phyloP scores from a whole-genome alignment of 2,113 vertebrate genomes.

The Porphyrio hochstetteri region DNA sequence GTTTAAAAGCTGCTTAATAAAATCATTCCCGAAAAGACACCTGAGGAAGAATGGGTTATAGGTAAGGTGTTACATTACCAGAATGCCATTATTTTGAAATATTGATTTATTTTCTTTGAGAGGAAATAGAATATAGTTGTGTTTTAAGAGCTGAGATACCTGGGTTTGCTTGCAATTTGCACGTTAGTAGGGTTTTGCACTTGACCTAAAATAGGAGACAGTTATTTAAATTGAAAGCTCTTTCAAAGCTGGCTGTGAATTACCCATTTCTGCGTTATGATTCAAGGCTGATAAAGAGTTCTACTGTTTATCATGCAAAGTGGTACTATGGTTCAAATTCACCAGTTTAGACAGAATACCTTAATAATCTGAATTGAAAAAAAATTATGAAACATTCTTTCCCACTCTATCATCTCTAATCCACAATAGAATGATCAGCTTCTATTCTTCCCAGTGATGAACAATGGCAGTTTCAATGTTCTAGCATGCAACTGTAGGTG shows the following conservation, averaged over 20 bases:
- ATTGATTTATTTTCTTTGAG: not conserved
- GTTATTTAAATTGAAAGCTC: not conserved
- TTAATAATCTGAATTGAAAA: constrained; percentile 17
- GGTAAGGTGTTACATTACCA: not conserved
- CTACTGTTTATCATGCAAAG: constrained; percentile 26
- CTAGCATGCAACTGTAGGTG: not conserved
- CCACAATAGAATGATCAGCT: constrained; percentile 11
- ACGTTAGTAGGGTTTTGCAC: not conserved
- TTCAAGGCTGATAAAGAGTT: constrained; percentile 18
- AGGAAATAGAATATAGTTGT: not conserved
- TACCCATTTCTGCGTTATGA: constrained; percentile 3
- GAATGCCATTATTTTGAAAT: not conserved
- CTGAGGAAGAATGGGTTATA: not conserved
- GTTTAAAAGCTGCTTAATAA: not conserved
- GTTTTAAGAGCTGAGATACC: not conserved
- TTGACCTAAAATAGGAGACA: constrained; percentile 20
- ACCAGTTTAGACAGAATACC: not conserved
- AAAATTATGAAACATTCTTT: constrained; percentile 16
- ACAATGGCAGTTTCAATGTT: not conserved
- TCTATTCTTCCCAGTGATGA: not conserved
- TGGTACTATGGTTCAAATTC: constrained; percentile 8
- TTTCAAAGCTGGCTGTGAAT: constrained; percentile 17
- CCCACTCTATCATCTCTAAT: not conserved
- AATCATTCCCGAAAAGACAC: not conserved
- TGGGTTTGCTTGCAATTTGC: not conserved